Evolutionary conservation across 2,113 vertebrate species (phyloP).

Genomic region (Oryctolagus cuniculus): mOryCun1.1 NC_091453.1:49699501-49700000

Average conservation of each 20-base stretch:
- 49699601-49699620: neutral
- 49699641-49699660: slow-evolving; percentile 2
- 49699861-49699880: no score
- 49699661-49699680: slow-evolving; percentile 21
- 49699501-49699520: no score
- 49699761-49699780: neutral
- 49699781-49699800: neutral
- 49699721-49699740: neutral
- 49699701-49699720: neutral
- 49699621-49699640: slow-evolving; percentile 6
- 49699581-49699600: neutral
- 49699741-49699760: slow-evolving; percentile 23
- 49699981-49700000: no score
- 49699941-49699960: no score
- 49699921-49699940: no score
- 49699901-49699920: no score
- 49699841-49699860: no score
- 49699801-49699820: neutral
- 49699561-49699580: neutral
- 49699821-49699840: neutral
- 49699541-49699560: neutral
- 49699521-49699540: neutral
- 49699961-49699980: no score
- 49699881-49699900: no score
- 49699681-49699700: slow-evolving; percentile 9